A percentile compares a stretch with the other conserved stretches of the same genome.
phyloP scores from a whole-genome alignment of 2,888 invertebrate species.

The Neoitamus cyanurus region DNA sequence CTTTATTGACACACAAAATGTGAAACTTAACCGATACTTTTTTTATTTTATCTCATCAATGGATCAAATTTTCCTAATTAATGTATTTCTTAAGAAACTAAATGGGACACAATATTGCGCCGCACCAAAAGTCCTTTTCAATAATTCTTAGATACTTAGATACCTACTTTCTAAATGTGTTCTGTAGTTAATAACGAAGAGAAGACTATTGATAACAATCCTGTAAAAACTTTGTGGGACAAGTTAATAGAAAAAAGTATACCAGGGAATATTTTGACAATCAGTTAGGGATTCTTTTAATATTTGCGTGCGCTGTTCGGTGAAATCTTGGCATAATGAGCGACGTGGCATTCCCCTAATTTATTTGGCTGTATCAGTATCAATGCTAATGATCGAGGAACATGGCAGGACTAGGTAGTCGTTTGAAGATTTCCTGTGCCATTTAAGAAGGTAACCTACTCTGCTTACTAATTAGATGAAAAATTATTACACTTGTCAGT shows the following conservation, averaged over 20 bases:
- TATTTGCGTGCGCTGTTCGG: background rate
- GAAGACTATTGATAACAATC: background rate
- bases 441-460: background rate
- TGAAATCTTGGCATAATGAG: background rate
- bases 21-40: too few species aligned
- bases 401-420: background rate
- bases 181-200: too few species aligned
- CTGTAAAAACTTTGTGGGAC: background rate
- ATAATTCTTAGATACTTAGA: too few species aligned
- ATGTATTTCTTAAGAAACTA: too few species aligned
- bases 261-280: background rate
- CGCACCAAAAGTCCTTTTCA: too few species aligned
- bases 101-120: too few species aligned
- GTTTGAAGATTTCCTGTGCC: background rate
- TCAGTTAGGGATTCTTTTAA: background rate
- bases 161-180: too few species aligned
- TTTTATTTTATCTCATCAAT: too few species aligned
- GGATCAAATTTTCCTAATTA: too few species aligned
- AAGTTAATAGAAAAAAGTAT: background rate
- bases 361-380: conserved; percentile 12
- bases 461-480: conserved; percentile 32
- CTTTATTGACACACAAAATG: too few species aligned
- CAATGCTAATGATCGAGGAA: conserved; percentile 18
- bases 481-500: conserved; percentile 30
- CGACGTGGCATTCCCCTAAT: background rate